Evolutionary conservation across 2,113 vertebrate genomes (phyloP), one percentile per base, ranked within the genome.

Genomic region (Paradoxurus hermaphroditus): DNA sequence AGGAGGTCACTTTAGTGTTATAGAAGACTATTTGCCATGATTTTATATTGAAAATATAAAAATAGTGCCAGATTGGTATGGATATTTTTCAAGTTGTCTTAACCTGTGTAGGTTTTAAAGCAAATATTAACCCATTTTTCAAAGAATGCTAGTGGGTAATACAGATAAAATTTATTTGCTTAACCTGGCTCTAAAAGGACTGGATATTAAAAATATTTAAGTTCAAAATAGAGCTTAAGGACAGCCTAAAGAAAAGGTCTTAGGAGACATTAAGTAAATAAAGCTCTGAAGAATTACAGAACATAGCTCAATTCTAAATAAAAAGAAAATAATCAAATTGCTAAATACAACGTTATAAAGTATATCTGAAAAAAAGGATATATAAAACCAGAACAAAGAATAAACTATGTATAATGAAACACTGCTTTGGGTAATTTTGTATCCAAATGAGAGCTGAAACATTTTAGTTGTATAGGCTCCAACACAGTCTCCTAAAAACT

Each of bases 61-160:
- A 73, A 51, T 67, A 83, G 68, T 75, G 62, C 3, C 59, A 39
- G 27, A 62, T 62, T 92, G 31, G 21, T 91, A 84, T 4, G 8
- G 21, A 46, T 88, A 87, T 92, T 93, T 97, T 95, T 92, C 46
- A 96, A 94, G 51, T 96, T 97, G n/a, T 75, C 77, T 96, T 95
- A 96, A 79, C 81, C 79, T 96, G 39, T 92, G 16, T 86, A 82
- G 53, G 18, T 86, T 97, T 96, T 91, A 97, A 93, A 92, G 82
- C 27, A 98, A 96, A 88, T 88, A 93, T 94, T 93, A 91, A 97
- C 34, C 25, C n/a, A 97, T 41, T 90, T 97, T 95, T 90, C 51
- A 90, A 85, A 94, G 83, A 97, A 92, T 12, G 53, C 19, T 68
- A 75, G 13, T 81, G 59, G 87, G 72, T 85, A 91, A 91, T 49